Conservation (phyloP, 2,797 vertebrate species). For the Bovichtus variegatus region DNA sequence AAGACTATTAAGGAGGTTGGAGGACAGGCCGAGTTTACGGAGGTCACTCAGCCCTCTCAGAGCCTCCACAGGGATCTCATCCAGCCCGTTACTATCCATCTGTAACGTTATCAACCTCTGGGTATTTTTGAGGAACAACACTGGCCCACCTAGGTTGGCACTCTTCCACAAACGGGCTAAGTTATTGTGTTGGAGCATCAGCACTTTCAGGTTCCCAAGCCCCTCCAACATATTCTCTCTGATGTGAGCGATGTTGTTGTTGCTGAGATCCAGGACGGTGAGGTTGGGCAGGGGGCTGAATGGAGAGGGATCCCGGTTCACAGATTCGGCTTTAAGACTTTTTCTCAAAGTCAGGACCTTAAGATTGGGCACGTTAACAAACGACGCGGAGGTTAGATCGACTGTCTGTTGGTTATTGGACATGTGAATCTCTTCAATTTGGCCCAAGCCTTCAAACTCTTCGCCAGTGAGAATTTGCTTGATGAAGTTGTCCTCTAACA, state of each 20-base stretch:
- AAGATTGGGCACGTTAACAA: constrained; percentile 85
- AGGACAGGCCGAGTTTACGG: constrained; percentile 83
- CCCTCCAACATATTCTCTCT: constrained; percentile 83
- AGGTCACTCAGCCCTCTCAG: constrained; percentile 87
- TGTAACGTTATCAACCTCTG: constrained; percentile 82
- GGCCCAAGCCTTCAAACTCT: constrained; percentile 90
- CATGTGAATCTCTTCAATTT: constrained; percentile 87
- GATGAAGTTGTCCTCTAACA: constrained; percentile 92
- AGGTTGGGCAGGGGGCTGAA: constrained; percentile 88
- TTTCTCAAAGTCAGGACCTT: constrained; percentile 87
- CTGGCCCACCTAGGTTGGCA: constrained; percentile 90
- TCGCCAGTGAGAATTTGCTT: constrained; percentile 88
- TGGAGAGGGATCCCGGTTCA: constrained; percentile 87
- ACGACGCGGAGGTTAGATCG: constrained; percentile 85
- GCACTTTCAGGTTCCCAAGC: constrained; percentile 86
- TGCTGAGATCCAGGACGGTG: constrained; percentile 91
- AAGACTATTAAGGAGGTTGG: constrained; percentile 90
- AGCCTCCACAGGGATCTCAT: constrained; percentile 90
- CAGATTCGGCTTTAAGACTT: constrained; percentile 79
- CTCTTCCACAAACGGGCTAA: constrained; percentile 94
- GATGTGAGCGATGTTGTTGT: constrained; percentile 96
- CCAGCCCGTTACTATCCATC: constrained; percentile 92
- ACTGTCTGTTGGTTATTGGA: constrained; percentile 87
- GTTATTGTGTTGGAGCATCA: constrained; percentile 96
- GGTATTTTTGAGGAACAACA: constrained; percentile 88